Evolutionary conservation across 2,888 invertebrate genomes (phyloP), one percentile per base, ranked within the genome.

Genomic region (Netelia fuscicornis): DNA sequence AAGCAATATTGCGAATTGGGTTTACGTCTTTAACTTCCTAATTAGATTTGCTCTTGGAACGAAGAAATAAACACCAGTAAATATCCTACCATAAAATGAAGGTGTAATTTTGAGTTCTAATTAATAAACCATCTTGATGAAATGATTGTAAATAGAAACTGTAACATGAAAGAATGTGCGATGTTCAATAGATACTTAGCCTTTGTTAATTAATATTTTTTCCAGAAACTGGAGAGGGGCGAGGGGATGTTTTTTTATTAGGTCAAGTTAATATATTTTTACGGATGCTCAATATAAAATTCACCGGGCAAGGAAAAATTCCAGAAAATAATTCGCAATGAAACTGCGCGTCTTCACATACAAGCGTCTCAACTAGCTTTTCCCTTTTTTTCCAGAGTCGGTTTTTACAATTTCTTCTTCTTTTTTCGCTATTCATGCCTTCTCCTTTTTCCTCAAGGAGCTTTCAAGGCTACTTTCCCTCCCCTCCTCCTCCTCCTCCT

Each of bases 281-380:
- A 20, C 64, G 11, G 52, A 30, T 64, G 11, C 52, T 37, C 58
- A 20, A 65, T 11, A 37, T 54, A 75, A 30, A 75, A 75, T 64
- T 48, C 52, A 52, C 48, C 74, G 74, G 2, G 37, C 20, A 65
- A 67, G 76, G 65, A 56, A 76, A 76, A 56, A 56, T 76, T 62
- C 23, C 20, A 67, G n/a, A 65, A 54, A 65, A 65, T n/a, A 76
- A 67, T 56, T 44, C 76, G 23, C 65, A 9, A 42, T 37, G 65
- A 54, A 76, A 75, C 17, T 42, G 56, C 20, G 42, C 25, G 56
- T 42, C 65, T 30, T 76, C 1, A 54, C 62, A 11, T 62, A 48
- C 74, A 17, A 30, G 25, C 52, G 48, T 62, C 11, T 58, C 56
- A 20, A 20, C 11, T 2, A 30, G 70, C 30, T 17, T 25, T 30